Percentiles rank a stretch among this genome's conserved stretches.
Conservation (phyloP, 1,140 invertebrate species). For the Sycophaga agraensis region DNA sequence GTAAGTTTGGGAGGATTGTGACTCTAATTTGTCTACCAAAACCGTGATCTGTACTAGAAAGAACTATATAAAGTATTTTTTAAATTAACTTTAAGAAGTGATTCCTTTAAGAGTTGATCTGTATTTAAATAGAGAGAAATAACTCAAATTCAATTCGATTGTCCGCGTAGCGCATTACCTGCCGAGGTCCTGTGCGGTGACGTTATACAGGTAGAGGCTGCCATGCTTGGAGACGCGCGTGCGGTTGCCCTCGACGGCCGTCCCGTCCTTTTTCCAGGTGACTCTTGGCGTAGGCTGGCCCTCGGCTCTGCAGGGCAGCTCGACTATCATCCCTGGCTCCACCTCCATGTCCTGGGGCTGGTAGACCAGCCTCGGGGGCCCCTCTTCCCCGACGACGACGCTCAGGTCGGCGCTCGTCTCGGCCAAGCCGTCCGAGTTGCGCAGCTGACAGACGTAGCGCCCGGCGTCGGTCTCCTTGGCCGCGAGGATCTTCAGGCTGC, state of each 20-base stretch:
- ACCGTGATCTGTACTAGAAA: too few species aligned
- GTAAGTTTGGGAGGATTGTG: too few species aligned
- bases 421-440: conserved; percentile 70
- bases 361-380: conserved; percentile 64
- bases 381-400: conserved; percentile 53
- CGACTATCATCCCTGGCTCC: conserved; percentile 70
- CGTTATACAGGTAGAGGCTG: conserved; percentile 77
- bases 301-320: conserved; percentile 77
- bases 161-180: conserved; percentile 42
- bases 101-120: too few species aligned
- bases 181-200: conserved; percentile 74
- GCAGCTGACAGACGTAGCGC: conserved; percentile 78
- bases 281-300: conserved; percentile 77
- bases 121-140: too few species aligned
- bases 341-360: conserved; percentile 76
- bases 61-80: too few species aligned
- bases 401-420: conserved; percentile 69
- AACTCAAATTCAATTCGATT: too few species aligned
- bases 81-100: too few species aligned
- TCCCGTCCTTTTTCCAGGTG: conserved; percentile 80
- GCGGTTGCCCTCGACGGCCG: conserved; percentile 55
- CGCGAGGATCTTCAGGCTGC: conserved; percentile 66
- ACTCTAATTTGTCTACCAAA: too few species aligned
- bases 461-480: conserved; percentile 71
- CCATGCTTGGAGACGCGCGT: conserved; percentile 67